These are phyloP conservation scores for Centropus unirufus DNA, from an alignment of 2,113 vertebrate genomes.

Conservation along the genomic window DNA sequence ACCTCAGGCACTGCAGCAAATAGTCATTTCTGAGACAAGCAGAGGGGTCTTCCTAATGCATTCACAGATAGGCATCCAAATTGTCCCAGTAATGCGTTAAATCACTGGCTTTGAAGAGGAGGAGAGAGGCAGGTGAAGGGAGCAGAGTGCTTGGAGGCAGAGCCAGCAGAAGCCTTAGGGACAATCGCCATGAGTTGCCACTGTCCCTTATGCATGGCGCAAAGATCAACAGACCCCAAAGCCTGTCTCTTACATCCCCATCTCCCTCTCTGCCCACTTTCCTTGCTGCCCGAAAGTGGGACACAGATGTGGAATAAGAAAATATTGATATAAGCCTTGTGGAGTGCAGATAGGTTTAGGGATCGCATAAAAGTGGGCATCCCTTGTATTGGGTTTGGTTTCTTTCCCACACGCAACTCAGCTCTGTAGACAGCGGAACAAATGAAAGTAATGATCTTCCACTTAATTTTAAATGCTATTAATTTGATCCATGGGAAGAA, in stretches of 20 bases:
- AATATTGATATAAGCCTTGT: background rate
- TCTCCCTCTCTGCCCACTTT: accelerated
- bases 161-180: background rate
- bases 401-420: background rate
- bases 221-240: background rate
- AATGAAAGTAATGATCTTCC: background rate
- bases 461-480: background rate
- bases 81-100: accelerated
- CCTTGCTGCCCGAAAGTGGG: background rate
- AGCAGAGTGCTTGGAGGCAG: background rate
- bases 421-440: background rate
- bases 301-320: background rate
- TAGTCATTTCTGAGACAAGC: background rate
- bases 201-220: background rate
- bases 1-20: background rate
- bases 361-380: background rate
- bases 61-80: background rate
- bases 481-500: background rate
- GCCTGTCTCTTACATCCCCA: background rate
- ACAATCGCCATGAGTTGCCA: accelerated
- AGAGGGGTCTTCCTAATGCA: background rate
- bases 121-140: background rate
- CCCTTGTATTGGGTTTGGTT: background rate
- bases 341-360: background rate
- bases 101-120: accelerated